A percentile compares a stretch with the other conserved stretches of the same genome.
These are phyloP conservation scores for Muschampia plurimacula DNA, from an alignment of 2,888 invertebrate genomes.

Conservation along the genomic window DNA sequence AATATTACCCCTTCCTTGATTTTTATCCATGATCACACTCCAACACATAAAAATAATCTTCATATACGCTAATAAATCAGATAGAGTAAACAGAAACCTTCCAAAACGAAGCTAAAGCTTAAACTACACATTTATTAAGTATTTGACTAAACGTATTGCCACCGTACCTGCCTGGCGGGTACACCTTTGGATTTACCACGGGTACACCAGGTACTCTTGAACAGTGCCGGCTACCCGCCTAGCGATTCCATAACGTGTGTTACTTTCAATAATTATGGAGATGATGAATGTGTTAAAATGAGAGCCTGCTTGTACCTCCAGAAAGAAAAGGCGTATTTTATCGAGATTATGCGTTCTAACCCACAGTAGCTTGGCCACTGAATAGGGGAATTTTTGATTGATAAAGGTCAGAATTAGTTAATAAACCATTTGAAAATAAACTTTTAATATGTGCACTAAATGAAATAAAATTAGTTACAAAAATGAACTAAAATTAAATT, in stretches of 20 bases:
- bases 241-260: constrained; percentile 2
- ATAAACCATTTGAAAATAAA: too few relatives aligned
- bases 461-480: too few relatives aligned
- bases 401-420: too few relatives aligned
- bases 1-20: background rate
- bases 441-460: too few relatives aligned
- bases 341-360: too few relatives aligned
- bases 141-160: background rate
- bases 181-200: background rate
- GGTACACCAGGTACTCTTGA: background rate
- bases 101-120: background rate
- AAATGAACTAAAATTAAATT: too few relatives aligned
- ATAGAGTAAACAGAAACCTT: background rate
- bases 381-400: too few relatives aligned
- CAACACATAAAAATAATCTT: too few relatives aligned
- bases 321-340: too few relatives aligned
- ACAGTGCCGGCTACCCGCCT: constrained; percentile 2
- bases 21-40: background rate
- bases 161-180: background rate
- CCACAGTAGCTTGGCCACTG: too few relatives aligned
- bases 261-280: constrained; percentile 6
- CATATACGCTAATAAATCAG: too few relatives aligned
- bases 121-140: background rate
- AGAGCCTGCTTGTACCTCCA: too few relatives aligned
- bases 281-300: background rate